These are phyloP conservation scores for Ochropleura leucogaster DNA, from an alignment of 2,888 invertebrate genomes.

Conservation along the genomic window DNA sequence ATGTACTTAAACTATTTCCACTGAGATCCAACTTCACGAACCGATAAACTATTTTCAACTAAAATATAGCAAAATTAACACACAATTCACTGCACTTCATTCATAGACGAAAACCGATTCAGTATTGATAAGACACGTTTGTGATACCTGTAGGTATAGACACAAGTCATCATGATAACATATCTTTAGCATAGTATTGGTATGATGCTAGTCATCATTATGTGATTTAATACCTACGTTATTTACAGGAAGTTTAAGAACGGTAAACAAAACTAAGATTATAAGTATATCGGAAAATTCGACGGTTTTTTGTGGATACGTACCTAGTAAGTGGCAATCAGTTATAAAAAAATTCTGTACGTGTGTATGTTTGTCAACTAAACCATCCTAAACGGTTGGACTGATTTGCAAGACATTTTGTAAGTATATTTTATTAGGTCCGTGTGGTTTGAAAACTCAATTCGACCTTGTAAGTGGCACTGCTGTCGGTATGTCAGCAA, in stretches of 20 bases:
- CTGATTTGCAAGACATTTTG: too few species aligned
- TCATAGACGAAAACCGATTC: conserved; percentile 16
- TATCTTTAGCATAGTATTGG: conserved; percentile 20
- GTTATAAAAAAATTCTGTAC: too few species aligned
- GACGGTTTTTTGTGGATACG: too few species aligned
- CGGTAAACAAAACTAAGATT: not conserved
- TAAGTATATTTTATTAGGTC: too few species aligned
- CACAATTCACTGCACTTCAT: conserved; percentile 25
- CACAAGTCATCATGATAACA: conserved; percentile 45
- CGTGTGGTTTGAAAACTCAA: too few species aligned
- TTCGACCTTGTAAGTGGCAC: too few species aligned
- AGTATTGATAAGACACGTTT: conserved; percentile 13
- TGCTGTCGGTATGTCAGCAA: too few species aligned
- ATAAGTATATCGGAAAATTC: not conserved
- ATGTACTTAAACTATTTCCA: not conserved
- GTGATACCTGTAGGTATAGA: conserved; percentile 13
- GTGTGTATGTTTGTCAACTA: too few species aligned
- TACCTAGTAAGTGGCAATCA: too few species aligned
- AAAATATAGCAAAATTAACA: conserved; percentile 8
- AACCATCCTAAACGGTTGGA: too few species aligned
- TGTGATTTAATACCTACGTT: conserved; percentile 9
- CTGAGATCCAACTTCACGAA: conserved; percentile 5
- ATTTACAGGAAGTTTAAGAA: not conserved
- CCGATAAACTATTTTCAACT: not conserved
- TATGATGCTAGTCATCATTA: conserved; percentile 13